Base-by-base conservation (phyloP, 2,113 vertebrate genomes). In the Opisthocomus hoazin region DNA sequence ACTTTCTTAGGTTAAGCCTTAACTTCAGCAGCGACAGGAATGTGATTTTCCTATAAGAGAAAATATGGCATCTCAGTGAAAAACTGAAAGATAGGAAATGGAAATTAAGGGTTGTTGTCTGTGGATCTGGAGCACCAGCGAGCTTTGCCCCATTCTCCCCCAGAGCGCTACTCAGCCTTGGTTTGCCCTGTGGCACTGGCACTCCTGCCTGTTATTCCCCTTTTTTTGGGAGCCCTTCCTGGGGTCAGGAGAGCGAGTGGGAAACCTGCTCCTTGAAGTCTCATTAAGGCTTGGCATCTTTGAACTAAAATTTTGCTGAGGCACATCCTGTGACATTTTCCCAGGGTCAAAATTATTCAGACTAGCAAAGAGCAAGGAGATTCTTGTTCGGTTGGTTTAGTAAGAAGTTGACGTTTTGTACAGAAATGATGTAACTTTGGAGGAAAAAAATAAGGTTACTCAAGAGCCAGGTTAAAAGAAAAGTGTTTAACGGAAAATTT, bases 341-440 rank as follows among this genome's bases (percentile, higher is more conserved):
- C 84, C 94, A 94, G 84, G 63, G 82, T 84, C 58, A 54, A 91
- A 94, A 69, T 94, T 87, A 87, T 46, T 79, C 70, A 66, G 66
- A 80, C 87, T 85, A 92, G 30, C 45, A 87, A 57, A 79, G 87
- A 75, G 61, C 89, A 81, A 96, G 61, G 89, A 82, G 77, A 79
- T 95, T 94, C 95, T 95, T 54, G 94, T 87, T 94, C 87, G 73
- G 80, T 92, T 68, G 70, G 95, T 94, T 96, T 73, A 75, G 61
- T 82, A 69, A 93, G 89, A 93, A 87, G 45, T 34, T 79, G 61
- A 54, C 1, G 11, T 82, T 96, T 92, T 94, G 70, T 69, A 77
- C 77, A 94, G 84, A 89, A 92, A 51, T 89, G 53, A 94, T 4
- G 21, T 84, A 91, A 95, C 74, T 63, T 70, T 43, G 37, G 26